Conservation (phyloP, 2,797 vertebrate species). For the Tinamus major region DNA sequence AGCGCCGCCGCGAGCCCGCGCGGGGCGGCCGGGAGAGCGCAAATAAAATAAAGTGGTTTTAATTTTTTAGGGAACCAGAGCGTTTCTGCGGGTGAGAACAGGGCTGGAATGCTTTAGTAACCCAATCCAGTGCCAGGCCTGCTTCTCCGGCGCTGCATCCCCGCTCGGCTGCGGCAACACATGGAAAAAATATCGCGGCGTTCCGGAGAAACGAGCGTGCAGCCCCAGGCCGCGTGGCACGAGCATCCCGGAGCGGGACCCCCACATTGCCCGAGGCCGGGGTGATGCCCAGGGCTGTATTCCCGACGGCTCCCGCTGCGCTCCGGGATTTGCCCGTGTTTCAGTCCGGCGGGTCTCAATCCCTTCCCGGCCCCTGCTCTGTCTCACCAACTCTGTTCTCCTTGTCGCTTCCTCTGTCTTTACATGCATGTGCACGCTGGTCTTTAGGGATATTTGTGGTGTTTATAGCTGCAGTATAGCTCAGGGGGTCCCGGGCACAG, state of each 20-base stretch:
- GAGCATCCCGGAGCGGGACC: not conserved
- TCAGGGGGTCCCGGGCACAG: too few species aligned
- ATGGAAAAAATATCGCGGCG: not conserved
- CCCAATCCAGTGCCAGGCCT: constrained; percentile 36
- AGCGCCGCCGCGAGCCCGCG: not conserved
- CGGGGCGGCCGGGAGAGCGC: not conserved
- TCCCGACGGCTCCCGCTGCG: too few species aligned
- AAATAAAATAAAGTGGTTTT: constrained; percentile 9
- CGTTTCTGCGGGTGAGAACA: constrained; percentile 19
- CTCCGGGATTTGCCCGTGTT: too few species aligned
- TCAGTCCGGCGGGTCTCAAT: too few species aligned
- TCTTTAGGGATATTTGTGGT: not conserved
- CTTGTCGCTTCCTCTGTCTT: not conserved
- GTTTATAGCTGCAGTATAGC: not conserved
- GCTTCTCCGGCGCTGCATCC: not conserved
- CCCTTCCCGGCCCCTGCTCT: not conserved
- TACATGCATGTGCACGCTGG: not conserved
- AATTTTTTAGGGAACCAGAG: constrained; percentile 37
- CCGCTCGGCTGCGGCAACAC: not conserved
- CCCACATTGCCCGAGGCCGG: too few species aligned
- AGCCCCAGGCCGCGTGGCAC: not conserved
- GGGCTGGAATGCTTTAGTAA: constrained; percentile 63
- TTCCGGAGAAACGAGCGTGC: not conserved
- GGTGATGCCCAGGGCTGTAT: too few species aligned
- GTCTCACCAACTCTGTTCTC: not conserved